Percentiles rank a stretch among this genome's conserved stretches.
These are phyloP conservation scores for Pseudoatta argentina DNA, from an alignment of 1,140 invertebrate species.

Conservation along the genomic window DNA sequence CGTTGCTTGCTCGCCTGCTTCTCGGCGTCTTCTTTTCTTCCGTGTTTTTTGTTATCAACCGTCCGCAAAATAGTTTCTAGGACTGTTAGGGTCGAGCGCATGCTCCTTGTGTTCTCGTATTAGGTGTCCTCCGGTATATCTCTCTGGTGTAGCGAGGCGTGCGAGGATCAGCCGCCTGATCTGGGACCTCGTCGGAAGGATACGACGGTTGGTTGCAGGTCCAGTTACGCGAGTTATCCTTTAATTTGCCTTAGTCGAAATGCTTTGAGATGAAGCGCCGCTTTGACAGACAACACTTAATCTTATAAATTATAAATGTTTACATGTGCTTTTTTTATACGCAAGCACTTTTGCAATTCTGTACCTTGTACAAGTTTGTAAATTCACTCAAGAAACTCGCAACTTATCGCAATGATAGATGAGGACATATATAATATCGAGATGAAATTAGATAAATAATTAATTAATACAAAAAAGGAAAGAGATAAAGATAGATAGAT, in stretches of 20 bases:
- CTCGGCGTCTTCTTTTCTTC: constrained; percentile 51
- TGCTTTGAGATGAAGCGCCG: constrained; percentile 1
- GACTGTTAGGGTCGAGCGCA: constrained; percentile 71
- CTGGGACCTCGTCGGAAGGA: constrained; percentile 61
- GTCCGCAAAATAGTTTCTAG: constrained; percentile 78
- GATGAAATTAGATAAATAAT: background rate
- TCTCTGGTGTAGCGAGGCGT: constrained; percentile 39
- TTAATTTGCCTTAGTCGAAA: constrained; percentile 65
- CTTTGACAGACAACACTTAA: background rate
- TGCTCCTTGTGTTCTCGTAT: constrained; percentile 70
- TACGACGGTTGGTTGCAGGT: constrained; percentile 61
- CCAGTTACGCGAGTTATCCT: constrained; percentile 67
- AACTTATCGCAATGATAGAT: constrained; percentile 2
- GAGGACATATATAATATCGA: background rate
- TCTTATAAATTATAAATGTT: constrained; percentile 25
- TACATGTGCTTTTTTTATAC: background rate
- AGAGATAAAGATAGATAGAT: background rate
- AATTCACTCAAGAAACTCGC: constrained; percentile 8
- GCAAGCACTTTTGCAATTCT: background rate
- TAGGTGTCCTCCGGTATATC: constrained; percentile 63
- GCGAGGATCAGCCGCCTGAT: constrained; percentile 54
- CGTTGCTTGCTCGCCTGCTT: constrained; percentile 35
- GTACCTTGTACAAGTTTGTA: background rate
- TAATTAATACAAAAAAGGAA: background rate
- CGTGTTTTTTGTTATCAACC: constrained; percentile 74